phyloP scores from a whole-genome alignment of 2,797 vertebrate genomes.

The Nasua narica region DNA sequence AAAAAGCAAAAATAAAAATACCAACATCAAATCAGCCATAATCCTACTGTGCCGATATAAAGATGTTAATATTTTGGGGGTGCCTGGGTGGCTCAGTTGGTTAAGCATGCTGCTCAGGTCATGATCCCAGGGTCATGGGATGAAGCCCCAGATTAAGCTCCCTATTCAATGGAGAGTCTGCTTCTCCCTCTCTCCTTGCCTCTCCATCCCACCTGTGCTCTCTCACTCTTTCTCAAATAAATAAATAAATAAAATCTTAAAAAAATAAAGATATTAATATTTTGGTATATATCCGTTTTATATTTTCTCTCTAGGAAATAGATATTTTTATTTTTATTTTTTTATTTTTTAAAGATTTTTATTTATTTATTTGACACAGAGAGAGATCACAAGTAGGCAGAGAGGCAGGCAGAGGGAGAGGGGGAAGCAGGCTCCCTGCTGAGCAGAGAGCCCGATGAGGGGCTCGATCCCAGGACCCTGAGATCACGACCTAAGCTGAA shows the following conservation, averaged over 20 bases:
- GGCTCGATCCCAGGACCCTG: too few relatives aligned
- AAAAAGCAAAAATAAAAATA: not conserved
- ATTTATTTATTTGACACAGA: too few relatives aligned
- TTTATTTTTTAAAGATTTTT: too few relatives aligned
- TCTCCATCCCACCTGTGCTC: not conserved
- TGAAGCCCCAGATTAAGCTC: fast-evolving
- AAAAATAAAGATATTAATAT: not conserved
- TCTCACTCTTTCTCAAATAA: not conserved
- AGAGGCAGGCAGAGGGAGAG: too few relatives aligned
- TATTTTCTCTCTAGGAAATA: not conserved
- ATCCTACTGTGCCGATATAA: not conserved
- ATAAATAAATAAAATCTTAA: not conserved
- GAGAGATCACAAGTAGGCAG: too few relatives aligned
- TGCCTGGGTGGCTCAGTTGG: not conserved
- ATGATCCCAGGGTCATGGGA: not conserved
- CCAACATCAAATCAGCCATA: not conserved
- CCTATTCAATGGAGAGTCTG: not conserved
- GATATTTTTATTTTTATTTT: slow-evolving; percentile 11
- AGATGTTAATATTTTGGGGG: not conserved
- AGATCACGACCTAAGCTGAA: too few relatives aligned
- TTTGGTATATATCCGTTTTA: not conserved
- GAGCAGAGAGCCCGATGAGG: too few relatives aligned
- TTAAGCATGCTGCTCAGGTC: not conserved
- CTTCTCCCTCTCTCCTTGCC: not conserved
- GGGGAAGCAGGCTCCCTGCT: too few relatives aligned